Base-by-base conservation (phyloP, 2,888 invertebrate genomes). In the Adelphocoris suturalis region DNA sequence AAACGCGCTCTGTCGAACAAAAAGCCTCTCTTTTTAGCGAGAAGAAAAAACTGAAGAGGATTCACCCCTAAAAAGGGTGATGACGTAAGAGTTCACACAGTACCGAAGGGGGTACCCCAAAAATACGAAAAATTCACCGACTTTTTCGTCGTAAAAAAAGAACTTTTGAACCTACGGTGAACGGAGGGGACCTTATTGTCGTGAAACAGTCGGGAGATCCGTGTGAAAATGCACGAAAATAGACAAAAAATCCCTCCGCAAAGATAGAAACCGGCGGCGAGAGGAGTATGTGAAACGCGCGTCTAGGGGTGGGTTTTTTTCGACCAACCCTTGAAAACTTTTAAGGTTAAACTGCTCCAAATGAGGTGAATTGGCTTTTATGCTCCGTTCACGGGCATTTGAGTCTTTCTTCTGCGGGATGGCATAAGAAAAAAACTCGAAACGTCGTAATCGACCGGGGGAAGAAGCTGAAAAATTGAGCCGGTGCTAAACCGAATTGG, bases 281-380 rank as follows among this genome's bases (percentile, higher is more conserved):
- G 68, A 68, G 19, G 57, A 68, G 68, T 68, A 23, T 23, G 68
- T 68, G 68, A 68, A 68, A 68, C 68, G 68, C 68, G 19, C 61
- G 61, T 61, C 61, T 61, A 19, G 61, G 61, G 27, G 19, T 19
- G 46, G 28, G 12, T 68, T 68, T 23, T 68, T 61, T 61, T 16
- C n/a, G 61, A 19, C 16, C n/a, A 12, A 7, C 68, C 19, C 68
- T 68, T 89, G 89, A 87, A 80, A 86, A 88, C 91, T 85, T n/a
- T n/a, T 19, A 48, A 90, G 91, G 91, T 91, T 91, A 91, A 91
- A 91, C 91, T 90, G 91, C 85, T 90, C 89, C 91, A 91, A 90
- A 91, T 91, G 91, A 91, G 90, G 89, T 90, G 91, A 68, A 91
- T 90, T 90, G 90, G 84, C 89, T 90, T 37, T 91, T 91, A 90